Conservation (phyloP, 2,113 vertebrate species). For the Morone chrysops region DNA sequence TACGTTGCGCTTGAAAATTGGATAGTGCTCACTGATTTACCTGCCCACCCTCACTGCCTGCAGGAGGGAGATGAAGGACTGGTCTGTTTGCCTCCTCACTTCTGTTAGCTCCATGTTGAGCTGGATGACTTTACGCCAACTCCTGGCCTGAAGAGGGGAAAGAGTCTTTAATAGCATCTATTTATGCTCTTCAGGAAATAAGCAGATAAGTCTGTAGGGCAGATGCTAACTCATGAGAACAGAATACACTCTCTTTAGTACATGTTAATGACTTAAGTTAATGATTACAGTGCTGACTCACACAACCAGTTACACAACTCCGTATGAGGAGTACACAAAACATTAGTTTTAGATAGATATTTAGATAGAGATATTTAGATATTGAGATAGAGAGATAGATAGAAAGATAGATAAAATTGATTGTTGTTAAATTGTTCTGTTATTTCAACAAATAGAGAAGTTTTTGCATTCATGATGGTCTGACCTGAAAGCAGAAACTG, state of each 20-base stretch:
- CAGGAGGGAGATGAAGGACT: constrained; percentile 91
- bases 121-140: constrained; percentile 93
- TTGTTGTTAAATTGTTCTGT: too few relatives aligned
- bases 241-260: neutral
- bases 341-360: neutral
- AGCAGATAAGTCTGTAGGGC: neutral
- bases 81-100: constrained; percentile 92
- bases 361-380: too few relatives aligned
- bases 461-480: neutral
- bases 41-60: constrained; percentile 93
- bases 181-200: neutral
- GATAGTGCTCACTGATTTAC: constrained; percentile 68
- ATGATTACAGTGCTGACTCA: neutral
- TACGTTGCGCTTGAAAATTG: neutral
- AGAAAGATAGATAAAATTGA: too few relatives aligned
- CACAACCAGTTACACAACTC: neutral
- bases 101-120: constrained; percentile 94
- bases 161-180: neutral
- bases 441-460: neutral
- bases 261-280: neutral
- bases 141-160: constrained; percentile 86
- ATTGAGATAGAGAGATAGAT: too few relatives aligned
- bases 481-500: constrained; percentile 95
- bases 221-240: neutral
- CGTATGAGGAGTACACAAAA: neutral